Conservation (phyloP, 2,113 vertebrate genomes). For the Actenoides lindsayi region DNA sequence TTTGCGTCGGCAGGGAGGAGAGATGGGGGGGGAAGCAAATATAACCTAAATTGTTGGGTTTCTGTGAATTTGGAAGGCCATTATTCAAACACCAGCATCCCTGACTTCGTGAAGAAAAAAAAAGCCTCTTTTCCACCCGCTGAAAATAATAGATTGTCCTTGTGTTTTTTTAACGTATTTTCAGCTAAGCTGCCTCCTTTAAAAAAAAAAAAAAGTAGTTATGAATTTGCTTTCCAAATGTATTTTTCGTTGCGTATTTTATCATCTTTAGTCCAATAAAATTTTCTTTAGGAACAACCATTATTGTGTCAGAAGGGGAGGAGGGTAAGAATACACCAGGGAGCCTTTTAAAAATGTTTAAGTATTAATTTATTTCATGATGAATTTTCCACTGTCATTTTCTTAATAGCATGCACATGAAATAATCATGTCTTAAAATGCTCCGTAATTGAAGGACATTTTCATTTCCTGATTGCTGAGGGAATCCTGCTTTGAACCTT, state of each 20-base stretch:
- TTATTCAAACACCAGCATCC: conserved; percentile 55
- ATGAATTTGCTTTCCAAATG: conserved; percentile 67
- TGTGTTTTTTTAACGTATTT: conserved; percentile 27
- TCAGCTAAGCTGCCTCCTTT: conserved; percentile 42
- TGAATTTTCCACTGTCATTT: conserved; percentile 77
- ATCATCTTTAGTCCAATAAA: conserved; percentile 63
- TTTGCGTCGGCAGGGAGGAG: background rate
- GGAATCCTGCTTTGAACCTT: conserved; percentile 72
- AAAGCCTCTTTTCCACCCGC: background rate
- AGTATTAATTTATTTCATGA: conserved; percentile 79
- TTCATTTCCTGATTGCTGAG: conserved; percentile 74
- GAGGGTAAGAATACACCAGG: conserved; percentile 67
- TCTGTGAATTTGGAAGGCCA: conserved; percentile 18
- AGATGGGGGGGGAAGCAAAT: background rate
- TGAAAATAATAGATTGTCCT: conserved; percentile 58
- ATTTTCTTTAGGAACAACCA: conserved; percentile 61
- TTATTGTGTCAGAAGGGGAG: conserved; percentile 63
- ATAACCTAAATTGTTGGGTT: conserved; percentile 11
- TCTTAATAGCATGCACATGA: conserved; percentile 78
- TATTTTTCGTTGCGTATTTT: conserved; percentile 65
- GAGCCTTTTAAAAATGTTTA: conserved; percentile 76
- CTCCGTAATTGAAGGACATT: conserved; percentile 74
- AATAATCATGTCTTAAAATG: conserved; percentile 80
- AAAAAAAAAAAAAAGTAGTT: conserved; percentile 40
- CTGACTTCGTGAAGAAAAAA: background rate